phyloP scores from a whole-genome alignment of 1,140 invertebrate species.

The Drosophila dunni region DNA sequence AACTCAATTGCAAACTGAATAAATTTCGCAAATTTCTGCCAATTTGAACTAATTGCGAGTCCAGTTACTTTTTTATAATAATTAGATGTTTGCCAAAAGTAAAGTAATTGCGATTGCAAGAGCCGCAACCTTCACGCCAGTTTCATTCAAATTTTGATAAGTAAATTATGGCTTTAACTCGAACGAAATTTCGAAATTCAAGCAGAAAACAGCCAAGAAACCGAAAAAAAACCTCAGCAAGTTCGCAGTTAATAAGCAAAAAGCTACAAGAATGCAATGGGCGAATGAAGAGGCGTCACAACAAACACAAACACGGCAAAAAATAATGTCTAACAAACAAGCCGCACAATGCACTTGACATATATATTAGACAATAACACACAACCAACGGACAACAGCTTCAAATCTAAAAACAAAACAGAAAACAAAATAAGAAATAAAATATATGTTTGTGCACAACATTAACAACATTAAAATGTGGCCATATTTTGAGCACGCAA shows the following conservation, averaged over 20 bases:
- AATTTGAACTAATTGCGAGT: neutral
- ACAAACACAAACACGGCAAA: slow-evolving; percentile 3
- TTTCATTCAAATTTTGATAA: slow-evolving; percentile 16
- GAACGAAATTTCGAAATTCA: slow-evolving; percentile 4
- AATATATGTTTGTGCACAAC: slow-evolving; percentile 34
- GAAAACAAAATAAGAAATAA: slow-evolving; percentile 10
- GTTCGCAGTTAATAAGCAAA: slow-evolving; percentile 8
- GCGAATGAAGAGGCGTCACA: slow-evolving; percentile 15
- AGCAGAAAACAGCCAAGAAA: neutral
- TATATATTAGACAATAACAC: slow-evolving; percentile 38
- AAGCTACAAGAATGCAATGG: slow-evolving; percentile 20
- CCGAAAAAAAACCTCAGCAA: slow-evolving; percentile 3
- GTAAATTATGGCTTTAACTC: slow-evolving; percentile 13
- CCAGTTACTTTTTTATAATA: neutral
- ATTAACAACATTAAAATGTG: slow-evolving; percentile 54
- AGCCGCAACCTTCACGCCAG: slow-evolving; percentile 6
- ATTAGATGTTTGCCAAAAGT: neutral
- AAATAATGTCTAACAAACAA: slow-evolving; percentile 19
- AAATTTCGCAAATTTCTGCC: neutral
- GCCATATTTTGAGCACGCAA: slow-evolving; percentile 62
- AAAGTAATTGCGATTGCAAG: neutral
- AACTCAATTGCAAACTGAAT: too few species aligned
- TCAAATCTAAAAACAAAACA: neutral
- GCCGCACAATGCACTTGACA: slow-evolving; percentile 55
- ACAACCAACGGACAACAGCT: neutral